A percentile compares a stretch with the other conserved stretches of the same genome.
phyloP scores from a whole-genome alignment of 2,888 invertebrate species.

The Sceliomorpha sp. region DNA sequence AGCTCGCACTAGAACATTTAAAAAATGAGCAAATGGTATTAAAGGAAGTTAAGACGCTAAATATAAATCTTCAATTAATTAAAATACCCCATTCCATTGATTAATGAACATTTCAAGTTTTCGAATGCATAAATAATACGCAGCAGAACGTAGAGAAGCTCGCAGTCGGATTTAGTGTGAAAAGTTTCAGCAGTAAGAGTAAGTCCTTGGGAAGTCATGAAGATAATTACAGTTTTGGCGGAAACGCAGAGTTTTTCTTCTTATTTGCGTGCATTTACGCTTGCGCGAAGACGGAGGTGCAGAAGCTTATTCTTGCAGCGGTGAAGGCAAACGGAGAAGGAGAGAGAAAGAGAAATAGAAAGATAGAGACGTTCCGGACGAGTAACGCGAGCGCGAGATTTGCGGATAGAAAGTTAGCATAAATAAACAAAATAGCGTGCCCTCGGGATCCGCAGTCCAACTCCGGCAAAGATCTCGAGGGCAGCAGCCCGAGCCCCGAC shows the following conservation, averaged over 20 bases:
- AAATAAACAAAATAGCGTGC: slow-evolving; percentile 66
- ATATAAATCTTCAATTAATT: too few species aligned
- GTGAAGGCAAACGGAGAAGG: slow-evolving; percentile 2
- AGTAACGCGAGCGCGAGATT: slow-evolving; percentile 29
- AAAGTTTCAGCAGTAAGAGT: slow-evolving; percentile 17
- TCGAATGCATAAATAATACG: slow-evolving; percentile 1
- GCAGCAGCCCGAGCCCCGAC: slow-evolving; percentile 49
- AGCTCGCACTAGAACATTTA: too few species aligned
- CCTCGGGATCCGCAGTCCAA: slow-evolving; percentile 48
- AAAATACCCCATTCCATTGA: too few species aligned
- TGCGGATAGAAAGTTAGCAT: slow-evolving; percentile 60
- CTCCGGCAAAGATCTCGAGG: slow-evolving; percentile 50
- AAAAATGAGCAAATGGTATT: too few species aligned
- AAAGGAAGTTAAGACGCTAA: too few species aligned
- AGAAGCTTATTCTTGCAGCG: slow-evolving; percentile 20
- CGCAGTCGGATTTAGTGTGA: slow-evolving; percentile 1
- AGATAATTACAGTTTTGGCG: slow-evolving; percentile 31
- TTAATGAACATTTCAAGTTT: too few species aligned
- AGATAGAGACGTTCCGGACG: slow-evolving; percentile 18
- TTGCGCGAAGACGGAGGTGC: slow-evolving; percentile 14
- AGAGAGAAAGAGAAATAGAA: slow-evolving; percentile 10
- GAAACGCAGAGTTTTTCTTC: slow-evolving; percentile 19
- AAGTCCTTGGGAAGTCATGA: slow-evolving; percentile 23
- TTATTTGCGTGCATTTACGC: slow-evolving; percentile 9
- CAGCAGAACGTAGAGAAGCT: neutral